Evolutionary conservation across 2,113 vertebrate genomes (phyloP).

Genomic region (Parus major): DNA sequence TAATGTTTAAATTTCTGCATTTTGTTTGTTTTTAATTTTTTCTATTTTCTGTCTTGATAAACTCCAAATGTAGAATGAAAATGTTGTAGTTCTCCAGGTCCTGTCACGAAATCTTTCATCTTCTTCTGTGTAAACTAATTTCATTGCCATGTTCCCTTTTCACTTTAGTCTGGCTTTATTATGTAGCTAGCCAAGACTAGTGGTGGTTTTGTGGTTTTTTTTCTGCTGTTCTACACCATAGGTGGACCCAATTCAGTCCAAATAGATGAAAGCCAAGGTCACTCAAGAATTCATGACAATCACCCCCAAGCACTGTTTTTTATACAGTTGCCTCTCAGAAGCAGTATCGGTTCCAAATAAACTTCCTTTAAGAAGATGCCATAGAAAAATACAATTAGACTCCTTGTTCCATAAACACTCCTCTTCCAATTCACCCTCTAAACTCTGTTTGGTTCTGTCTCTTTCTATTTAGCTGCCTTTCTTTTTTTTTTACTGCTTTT

Average conservation of each 20-base stretch:
- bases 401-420: neutral
- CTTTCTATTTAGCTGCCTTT: neutral
- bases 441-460: neutral
- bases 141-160: neutral
- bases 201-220: neutral
- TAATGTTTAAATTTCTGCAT: neutral
- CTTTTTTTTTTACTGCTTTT: neutral
- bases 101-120: neutral
- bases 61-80: neutral
- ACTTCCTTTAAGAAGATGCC: neutral
- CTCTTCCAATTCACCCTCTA: neutral
- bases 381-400: neutral
- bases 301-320: neutral
- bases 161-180: neutral
- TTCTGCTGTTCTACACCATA: neutral
- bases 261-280: neutral
- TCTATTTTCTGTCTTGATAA: neutral
- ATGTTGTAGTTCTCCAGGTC: neutral
- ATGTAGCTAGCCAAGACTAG: neutral
- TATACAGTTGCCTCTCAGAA: neutral
- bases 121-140: neutral
- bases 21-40: neutral
- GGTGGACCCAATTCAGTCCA: neutral
- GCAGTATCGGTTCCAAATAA: neutral
- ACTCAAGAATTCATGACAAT: neutral